Evolutionary conservation across 1,140 invertebrate species (phyloP).

Genomic region (Drosophila seguyi): DNA sequence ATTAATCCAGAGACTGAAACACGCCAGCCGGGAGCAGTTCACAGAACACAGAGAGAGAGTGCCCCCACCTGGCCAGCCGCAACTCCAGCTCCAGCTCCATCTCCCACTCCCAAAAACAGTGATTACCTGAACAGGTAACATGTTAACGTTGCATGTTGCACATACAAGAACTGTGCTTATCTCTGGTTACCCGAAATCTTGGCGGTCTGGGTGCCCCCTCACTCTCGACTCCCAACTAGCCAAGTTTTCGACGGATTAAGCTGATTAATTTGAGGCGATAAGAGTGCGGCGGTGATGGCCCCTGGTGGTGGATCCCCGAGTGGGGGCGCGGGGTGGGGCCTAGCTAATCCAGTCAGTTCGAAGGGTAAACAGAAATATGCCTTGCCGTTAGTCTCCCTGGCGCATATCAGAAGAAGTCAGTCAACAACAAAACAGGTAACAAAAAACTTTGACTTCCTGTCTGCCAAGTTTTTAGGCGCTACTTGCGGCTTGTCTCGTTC

Average conservation of each 20-base stretch:
- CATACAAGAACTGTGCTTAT: constrained; percentile 65
- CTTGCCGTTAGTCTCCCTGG: constrained; percentile 65
- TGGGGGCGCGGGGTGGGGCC: not conserved
- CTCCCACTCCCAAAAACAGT: constrained; percentile 1
- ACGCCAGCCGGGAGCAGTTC: constrained; percentile 36
- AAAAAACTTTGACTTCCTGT: constrained; percentile 82
- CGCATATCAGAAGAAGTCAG: constrained; percentile 68
- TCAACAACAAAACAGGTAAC: constrained; percentile 82
- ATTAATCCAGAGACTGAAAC: constrained; percentile 66
- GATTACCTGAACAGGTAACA: constrained; percentile 66
- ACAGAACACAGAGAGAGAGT: not conserved
- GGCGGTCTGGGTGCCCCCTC: not conserved
- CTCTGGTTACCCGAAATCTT: constrained; percentile 68
- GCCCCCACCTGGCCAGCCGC: not conserved
- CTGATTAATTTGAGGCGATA: constrained; percentile 81
- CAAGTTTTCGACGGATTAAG: constrained; percentile 83
- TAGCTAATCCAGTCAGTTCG: constrained; percentile 72
- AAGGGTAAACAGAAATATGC: constrained; percentile 81
- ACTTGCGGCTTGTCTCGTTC: constrained; percentile 27
- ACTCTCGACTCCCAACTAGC: constrained; percentile 41
- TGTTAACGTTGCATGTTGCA: constrained; percentile 79
- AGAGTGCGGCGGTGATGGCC: constrained; percentile 70
- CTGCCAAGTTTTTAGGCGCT: constrained; percentile 71
- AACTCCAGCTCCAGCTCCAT: not conserved
- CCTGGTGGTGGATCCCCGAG: constrained; percentile 11